Base-by-base conservation (phyloP, 2,888 invertebrate species). In the Drosophila imparisetae region DNA sequence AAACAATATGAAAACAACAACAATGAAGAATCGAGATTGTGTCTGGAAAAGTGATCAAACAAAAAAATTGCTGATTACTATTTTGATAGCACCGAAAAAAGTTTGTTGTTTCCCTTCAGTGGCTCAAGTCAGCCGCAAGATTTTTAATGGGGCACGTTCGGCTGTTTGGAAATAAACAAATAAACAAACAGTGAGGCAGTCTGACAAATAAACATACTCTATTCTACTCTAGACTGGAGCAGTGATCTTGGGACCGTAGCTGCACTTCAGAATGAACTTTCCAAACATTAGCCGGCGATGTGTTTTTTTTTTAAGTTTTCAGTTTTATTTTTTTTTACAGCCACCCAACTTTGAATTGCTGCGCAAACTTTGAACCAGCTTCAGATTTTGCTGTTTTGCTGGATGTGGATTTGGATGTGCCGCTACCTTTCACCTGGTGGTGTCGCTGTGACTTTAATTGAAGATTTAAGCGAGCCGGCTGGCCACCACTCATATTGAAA, bases 61-160 rank as follows among this genome's bases (percentile, higher is more conserved):
- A 79, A 80, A 73, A 68, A 71, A 73, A 68, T 67, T 69, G 36
- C 68, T 80, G 78, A 80, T 83, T 68, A 72, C 69, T 89, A 70
- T 91, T 89, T 89, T 84, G 83, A 74, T 89, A 80, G 85, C 87
- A 87, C 71, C 70, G 58, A 85, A 89, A 89, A 38, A 55, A 66
- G 57, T 69, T 67, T 66, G 65, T 81, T 80, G 65, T 81, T 80
- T 79, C 63, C 60, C 80, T 75, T 64, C 57, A 38, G 60, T 59
- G 70, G 59, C 68, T 59, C 24, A 45, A 45, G 63, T 62, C 54
- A 64, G 68, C 69, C 52, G 18, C 50, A 53, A 80, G 74, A 66
- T 74, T 80, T 87, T 85, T 81, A 89, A 84, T 89, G 89, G 82
- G 72, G 85, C 85, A 80, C 84, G 84, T 80, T 90, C 74, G 76